Conservation (phyloP, 1,140 invertebrate genomes). For the Camponotus vicinus region DNA sequence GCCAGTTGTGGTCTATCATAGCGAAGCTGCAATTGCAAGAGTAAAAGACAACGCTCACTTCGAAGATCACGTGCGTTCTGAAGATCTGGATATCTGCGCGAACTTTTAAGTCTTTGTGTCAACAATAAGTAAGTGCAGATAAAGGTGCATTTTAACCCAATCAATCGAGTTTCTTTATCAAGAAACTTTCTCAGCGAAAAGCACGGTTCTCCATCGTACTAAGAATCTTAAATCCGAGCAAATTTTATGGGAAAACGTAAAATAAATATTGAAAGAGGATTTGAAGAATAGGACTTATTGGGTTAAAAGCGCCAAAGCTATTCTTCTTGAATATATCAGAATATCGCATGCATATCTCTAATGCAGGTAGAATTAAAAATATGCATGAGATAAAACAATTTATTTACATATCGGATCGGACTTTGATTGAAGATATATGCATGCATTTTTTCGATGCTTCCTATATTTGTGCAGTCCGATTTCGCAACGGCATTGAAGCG, state of each 20-base stretch:
- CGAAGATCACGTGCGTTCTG: constrained; percentile 26
- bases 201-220: neutral
- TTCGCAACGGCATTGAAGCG: neutral
- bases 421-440: neutral
- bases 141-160: constrained; percentile 27
- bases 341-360: neutral
- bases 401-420: neutral
- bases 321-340: neutral
- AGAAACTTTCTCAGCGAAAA: neutral
- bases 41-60: constrained; percentile 16
- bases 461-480: constrained; percentile 9
- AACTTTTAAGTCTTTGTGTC: constrained; percentile 31
- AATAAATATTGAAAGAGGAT: neutral
- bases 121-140: constrained; percentile 42
- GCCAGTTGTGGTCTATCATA: neutral
- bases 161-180: neutral
- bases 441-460: neutral
- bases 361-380: constrained; percentile 14
- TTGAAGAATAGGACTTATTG: neutral
- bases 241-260: neutral
- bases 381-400: neutral
- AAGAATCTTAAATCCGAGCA: neutral
- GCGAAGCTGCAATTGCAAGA: constrained; percentile 18
- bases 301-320: constrained; percentile 9
- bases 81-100: neutral